These are phyloP conservation scores for Ammodytes marinus DNA, from an alignment of 2,113 vertebrate genomes.

Conservation along the genomic window DNA sequence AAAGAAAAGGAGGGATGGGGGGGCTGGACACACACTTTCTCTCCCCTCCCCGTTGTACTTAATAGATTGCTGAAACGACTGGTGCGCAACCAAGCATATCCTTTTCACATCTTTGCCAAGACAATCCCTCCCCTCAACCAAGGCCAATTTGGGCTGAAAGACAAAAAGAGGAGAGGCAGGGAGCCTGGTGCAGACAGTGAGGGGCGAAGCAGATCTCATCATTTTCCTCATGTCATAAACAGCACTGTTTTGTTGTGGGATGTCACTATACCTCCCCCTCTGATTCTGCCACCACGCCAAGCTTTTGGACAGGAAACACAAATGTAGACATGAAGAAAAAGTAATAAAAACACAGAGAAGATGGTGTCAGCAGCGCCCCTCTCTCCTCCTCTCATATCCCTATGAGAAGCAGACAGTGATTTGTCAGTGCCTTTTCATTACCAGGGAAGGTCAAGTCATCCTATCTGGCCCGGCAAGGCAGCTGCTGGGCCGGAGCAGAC, in stretches of 20 bases:
- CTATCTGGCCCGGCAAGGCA: conserved; percentile 79
- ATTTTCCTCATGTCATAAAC: conserved; percentile 46
- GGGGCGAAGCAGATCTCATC: conserved; percentile 60
- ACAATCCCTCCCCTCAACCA: conserved; percentile 72
- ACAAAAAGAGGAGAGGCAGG: conserved; percentile 38
- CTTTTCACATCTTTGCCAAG: conserved; percentile 76
- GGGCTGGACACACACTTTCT: conserved; percentile 15
- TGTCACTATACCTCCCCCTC: conserved; percentile 1
- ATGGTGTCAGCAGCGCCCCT: conserved; percentile 53
- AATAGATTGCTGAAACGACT: conserved; percentile 75
- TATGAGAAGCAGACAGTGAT: conserved; percentile 74
- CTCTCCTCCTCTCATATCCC: conserved; percentile 45
- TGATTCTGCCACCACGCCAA: neutral
- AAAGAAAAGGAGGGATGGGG: conserved; percentile 1
- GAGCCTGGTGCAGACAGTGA: conserved; percentile 45
- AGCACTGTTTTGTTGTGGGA: conserved; percentile 34
- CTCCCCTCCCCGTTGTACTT: conserved; percentile 49
- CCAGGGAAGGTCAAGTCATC: conserved; percentile 73
- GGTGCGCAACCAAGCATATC: conserved; percentile 74
- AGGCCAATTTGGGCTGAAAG: conserved; percentile 67
- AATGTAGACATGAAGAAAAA: conserved; percentile 32
- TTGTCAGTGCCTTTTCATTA: conserved; percentile 82
- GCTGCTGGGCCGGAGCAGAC: conserved; percentile 66
- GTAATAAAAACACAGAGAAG: conserved; percentile 24
- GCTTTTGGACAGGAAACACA: conserved; percentile 18